Evolutionary conservation across 2,888 invertebrate genomes (phyloP), one percentile per base, ranked within the genome.

Genomic region (Molorchus minor): DNA sequence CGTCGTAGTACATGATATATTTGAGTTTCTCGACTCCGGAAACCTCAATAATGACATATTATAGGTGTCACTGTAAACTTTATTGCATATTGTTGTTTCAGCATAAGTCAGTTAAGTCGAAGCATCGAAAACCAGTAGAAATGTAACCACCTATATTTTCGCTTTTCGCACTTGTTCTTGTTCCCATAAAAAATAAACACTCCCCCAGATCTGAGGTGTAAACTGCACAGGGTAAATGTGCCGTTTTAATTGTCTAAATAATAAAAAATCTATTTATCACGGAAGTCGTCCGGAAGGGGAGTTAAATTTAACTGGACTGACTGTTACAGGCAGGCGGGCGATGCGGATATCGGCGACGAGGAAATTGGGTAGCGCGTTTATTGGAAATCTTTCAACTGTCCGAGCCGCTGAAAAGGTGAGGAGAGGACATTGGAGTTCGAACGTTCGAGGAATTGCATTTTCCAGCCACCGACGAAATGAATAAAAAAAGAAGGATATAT

Each of bases 371-470:
- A 71, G 77, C 77, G 77, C 79, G 78, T 79, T 80, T 80, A 80
- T 80, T 80, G 80, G 80, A 80, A 80, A 80, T 80, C 79, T 80
- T 80, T 80, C 79, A 79, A 78, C 78, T 79, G 80, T 80, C 79
- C 80, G 75, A 77, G 73, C 74, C 70, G 73, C 65, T 68, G 73
- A 70, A 75, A 74, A 75, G 76, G 76, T 74, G 75, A 68, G 72
- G 52, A 71, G 65, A 68, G 64, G 65, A 68, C 68, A 69, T 36
- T 36, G 51, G 67, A 69, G 67, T 62, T 65, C 65, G 71, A 71
- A 71, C 72, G 73, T 70, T 70, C 64, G 70, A 72, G 73, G 74
- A 77, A 76, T 77, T 76, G 76, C 76, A 76, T 77, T 77, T 75
- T 72, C 75, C 38, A 44, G 45, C 58, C 57, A 47, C 41, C 55